Evolutionary conservation across 1,140 invertebrate genomes (phyloP).

Genomic region (Heterodera carotae): DNA sequence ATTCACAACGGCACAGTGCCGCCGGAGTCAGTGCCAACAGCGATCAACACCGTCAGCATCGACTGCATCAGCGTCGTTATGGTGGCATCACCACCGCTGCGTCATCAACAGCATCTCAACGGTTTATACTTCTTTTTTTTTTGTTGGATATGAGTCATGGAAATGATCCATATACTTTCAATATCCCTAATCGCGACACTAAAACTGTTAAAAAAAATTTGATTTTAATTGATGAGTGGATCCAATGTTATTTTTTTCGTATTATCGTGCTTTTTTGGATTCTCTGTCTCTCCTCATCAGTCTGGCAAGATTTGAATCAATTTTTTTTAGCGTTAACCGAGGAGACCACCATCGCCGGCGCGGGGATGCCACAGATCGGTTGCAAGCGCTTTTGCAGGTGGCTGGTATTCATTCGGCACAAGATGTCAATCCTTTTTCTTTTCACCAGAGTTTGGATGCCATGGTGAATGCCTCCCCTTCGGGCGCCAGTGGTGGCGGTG

Average conservation of each 20-base stretch:
- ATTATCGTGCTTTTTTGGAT: too few species aligned
- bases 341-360: background rate
- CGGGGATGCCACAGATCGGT: background rate
- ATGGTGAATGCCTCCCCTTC: background rate
- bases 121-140: too few species aligned
- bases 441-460: slow-evolving; percentile 6
- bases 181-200: too few species aligned
- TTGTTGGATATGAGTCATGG: too few species aligned
- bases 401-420: background rate
- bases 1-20: background rate
- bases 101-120: background rate
- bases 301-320: background rate
- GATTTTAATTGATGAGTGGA: too few species aligned
- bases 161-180: too few species aligned
- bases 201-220: too few species aligned
- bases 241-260: too few species aligned
- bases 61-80: background rate
- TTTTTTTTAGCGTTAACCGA: background rate
- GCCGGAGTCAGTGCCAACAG: background rate
- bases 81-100: background rate
- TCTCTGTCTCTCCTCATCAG: too few species aligned
- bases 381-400: background rate
- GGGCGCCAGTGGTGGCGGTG: background rate
- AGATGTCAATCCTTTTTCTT: background rate
- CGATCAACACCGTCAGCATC: background rate